phyloP scores from a whole-genome alignment of 2,888 invertebrate species.

The Chalcosyrphus nemorum region DNA sequence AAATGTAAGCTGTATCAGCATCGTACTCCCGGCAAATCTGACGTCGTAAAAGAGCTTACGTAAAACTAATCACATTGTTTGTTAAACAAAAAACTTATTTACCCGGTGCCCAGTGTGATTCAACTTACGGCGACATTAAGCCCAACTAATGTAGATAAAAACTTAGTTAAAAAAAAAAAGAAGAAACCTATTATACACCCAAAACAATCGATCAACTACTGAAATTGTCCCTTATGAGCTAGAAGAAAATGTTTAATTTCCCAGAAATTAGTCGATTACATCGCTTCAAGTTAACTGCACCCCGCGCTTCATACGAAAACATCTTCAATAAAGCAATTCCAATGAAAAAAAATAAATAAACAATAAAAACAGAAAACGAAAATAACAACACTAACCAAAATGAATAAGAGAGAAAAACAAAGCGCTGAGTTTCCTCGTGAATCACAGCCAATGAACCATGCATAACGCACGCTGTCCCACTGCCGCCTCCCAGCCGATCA shows the following conservation, averaged over 20 bases:
- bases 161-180: too few species aligned
- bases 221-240: background rate
- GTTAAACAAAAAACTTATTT: too few species aligned
- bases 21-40: too few species aligned
- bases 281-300: constrained; percentile 1
- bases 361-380: constrained; percentile 16
- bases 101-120: too few species aligned
- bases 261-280: constrained; percentile 38
- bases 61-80: too few species aligned
- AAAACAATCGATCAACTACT: background rate
- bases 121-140: too few species aligned
- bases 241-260: background rate
- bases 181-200: background rate
- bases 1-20: too few species aligned
- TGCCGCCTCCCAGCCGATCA: background rate
- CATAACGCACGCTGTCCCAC: constrained; percentile 7
- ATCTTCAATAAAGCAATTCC: constrained; percentile 30
- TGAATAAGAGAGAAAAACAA: constrained; percentile 9
- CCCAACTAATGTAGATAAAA: too few species aligned
- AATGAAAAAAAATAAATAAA: constrained; percentile 15
- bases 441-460: constrained; percentile 40
- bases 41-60: too few species aligned
- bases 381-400: background rate
- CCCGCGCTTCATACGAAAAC: background rate
- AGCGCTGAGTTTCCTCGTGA: constrained; percentile 34